These are phyloP conservation scores for Pinctada fucata DNA, from an alignment of 2,888 invertebrate species.

Conservation along the genomic window DNA sequence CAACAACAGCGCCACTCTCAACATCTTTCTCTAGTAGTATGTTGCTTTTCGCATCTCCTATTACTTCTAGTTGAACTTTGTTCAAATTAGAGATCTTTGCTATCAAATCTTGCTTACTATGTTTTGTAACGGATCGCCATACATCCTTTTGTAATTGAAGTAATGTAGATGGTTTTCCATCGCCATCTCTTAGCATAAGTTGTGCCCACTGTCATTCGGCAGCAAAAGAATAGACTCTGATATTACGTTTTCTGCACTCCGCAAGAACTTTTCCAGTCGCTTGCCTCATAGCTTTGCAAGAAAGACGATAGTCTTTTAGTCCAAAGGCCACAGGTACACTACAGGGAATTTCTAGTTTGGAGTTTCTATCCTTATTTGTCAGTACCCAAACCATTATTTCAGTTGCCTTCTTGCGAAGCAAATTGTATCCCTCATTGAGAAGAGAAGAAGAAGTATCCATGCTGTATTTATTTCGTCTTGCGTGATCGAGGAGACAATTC, in stretches of 20 bases:
- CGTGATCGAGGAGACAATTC: no score
- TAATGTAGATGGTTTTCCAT: constrained; percentile 19
- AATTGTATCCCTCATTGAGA: not conserved
- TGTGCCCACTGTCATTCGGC: constrained; percentile 27
- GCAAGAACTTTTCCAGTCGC: not conserved
- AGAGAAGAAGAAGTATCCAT: not conserved
- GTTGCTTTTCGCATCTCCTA: no score
- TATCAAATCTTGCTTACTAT: not conserved
- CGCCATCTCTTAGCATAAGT: constrained; percentile 18
- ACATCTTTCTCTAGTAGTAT: no score
- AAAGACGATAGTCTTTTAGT: constrained; percentile 21
- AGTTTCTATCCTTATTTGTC: constrained; percentile 18
- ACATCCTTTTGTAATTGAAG: constrained; percentile 23
- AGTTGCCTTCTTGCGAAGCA: constrained; percentile 13
- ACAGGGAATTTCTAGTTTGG: constrained; percentile 16
- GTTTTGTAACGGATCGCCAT: not conserved
- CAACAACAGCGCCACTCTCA: no score
- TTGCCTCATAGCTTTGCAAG: constrained; percentile 10
- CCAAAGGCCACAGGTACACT: constrained; percentile 22
- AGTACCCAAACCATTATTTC: constrained; percentile 32
- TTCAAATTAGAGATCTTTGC: not conserved
- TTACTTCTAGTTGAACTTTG: no score
- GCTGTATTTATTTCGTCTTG: no score
- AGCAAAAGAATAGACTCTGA: constrained; percentile 8
- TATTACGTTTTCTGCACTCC: not conserved